Evolutionary conservation across 2,888 invertebrate genomes (phyloP).

Genomic region (Melieria crassipennis): DNA sequence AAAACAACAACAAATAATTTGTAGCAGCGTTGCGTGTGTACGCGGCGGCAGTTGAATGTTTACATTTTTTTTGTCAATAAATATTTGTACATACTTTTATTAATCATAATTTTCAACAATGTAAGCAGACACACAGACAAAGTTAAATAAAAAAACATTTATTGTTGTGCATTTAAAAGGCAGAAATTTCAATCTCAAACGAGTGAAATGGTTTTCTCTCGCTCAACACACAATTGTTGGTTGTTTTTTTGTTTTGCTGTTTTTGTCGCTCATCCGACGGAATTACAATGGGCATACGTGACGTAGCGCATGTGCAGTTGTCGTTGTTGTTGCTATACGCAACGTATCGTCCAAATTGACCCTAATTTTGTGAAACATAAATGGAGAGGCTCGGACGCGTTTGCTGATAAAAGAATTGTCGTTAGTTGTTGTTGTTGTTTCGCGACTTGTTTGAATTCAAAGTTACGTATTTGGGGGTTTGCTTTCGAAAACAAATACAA

Average conservation of each 20-base stretch:
- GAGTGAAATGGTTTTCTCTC: background rate
- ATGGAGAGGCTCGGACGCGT: too few relatives aligned
- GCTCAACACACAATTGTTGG: background rate
- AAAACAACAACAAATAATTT: too few relatives aligned
- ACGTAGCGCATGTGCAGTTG: conserved; percentile 13
- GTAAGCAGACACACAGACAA: background rate
- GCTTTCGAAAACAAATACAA: background rate
- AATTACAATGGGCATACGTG: conserved; percentile 14
- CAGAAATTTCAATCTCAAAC: background rate
- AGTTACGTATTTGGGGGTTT: background rate
- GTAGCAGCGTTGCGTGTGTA: too few relatives aligned
- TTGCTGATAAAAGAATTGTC: background rate
- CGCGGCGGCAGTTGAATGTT: too few relatives aligned
- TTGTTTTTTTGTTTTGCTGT: background rate
- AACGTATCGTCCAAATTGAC: background rate
- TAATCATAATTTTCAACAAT: too few relatives aligned
- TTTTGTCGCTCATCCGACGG: background rate
- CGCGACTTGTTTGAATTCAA: background rate
- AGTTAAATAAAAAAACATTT: background rate
- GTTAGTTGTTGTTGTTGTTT: background rate
- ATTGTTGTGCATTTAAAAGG: background rate
- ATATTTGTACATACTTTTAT: too few relatives aligned
- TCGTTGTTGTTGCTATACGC: background rate
- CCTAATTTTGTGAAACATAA: background rate
- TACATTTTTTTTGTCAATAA: too few relatives aligned